A percentile compares a stretch with the other conserved stretches of the same genome.
These are phyloP conservation scores for Esox masquinongy DNA, from an alignment of 2,797 vertebrate species.

Conservation along the genomic window DNA sequence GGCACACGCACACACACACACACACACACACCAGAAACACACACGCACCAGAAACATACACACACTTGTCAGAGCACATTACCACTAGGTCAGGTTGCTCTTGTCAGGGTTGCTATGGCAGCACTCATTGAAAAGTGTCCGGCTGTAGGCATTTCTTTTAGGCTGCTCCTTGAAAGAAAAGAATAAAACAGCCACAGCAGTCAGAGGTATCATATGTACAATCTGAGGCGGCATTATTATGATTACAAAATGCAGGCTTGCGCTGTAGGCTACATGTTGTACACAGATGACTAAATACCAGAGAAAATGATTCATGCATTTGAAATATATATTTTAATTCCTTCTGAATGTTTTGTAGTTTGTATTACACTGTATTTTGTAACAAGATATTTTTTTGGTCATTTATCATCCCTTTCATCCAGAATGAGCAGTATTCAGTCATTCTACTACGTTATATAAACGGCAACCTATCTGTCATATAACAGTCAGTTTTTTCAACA, in stretches of 20 bases:
- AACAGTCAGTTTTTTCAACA: no score
- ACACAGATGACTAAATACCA: constrained; percentile 26
- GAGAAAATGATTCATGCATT: no score
- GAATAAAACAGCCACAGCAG: constrained; percentile 33
- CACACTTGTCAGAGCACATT: constrained; percentile 67
- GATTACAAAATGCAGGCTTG: neutral
- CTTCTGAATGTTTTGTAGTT: no score
- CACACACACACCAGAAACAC: constrained; percentile 9
- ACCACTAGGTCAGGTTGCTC: constrained; percentile 64
- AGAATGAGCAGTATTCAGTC: no score
- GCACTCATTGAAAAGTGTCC: constrained; percentile 57
- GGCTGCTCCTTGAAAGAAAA: constrained; percentile 47
- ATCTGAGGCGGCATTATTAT: constrained; percentile 31
- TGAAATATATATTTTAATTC: no score
- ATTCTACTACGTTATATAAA: no score
- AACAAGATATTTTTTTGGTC: no score
- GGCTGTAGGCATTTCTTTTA: constrained; percentile 43
- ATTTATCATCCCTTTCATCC: no score
- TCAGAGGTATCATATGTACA: constrained; percentile 24
- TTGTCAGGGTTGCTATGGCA: constrained; percentile 70
- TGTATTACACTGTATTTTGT: no score
- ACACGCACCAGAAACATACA: constrained; percentile 23
- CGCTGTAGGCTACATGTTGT: neutral
- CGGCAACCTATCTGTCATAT: no score
- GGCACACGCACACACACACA: constrained; percentile 9